Base-by-base conservation (phyloP, 2,113 vertebrate species). In the Larimichthys crocea region DNA sequence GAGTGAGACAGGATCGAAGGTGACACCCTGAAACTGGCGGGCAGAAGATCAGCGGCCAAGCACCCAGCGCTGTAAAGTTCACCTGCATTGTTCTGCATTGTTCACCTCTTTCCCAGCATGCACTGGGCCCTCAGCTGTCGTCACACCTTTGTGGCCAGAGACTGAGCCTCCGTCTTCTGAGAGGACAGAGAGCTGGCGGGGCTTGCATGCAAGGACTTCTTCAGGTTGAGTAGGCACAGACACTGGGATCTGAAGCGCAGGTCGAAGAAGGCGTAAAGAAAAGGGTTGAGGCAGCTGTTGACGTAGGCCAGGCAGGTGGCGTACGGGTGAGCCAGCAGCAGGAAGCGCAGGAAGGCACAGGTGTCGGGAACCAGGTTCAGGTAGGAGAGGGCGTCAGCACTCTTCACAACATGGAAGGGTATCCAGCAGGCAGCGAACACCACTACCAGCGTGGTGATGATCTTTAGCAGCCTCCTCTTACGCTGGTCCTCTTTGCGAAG, bases 281-380 rank as follows among this genome's bases (percentile, higher is more conserved):
- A 93, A 0, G 96, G 96, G 90, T 97, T 97, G 73, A 97, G 96
- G 93, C 96, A 97, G 92, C 96, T 97, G 95, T 97, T 97, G 89
- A 96, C 63, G 86, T 97, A 97, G 66, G 96, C 96, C 86, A 96
- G 92, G 88, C 96, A 96, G 83, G 96, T 96, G 67, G 95, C 94
- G 12, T 96, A 97, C 1, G 96, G 96, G 76, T 96, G 96, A 10
- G 94, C 94, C 84, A 95, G 86, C 16, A 95, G 89, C 35, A 97
- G 90, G 75, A 95, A 93, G 62, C 88, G 94, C 49, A 96, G 94
- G 81, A 95, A 89, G 53, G 86, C 44, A 82, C 96, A 97, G 22
- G 95, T 94, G 67, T 85, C 88, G 0, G 93, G 91, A 5, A 95
- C 85, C 63, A 96, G 66, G 5, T 94, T 87, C 79, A 96, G 94